Base-by-base conservation (phyloP, 2,797 vertebrate genomes). In the Naso thynnoides region DNA sequence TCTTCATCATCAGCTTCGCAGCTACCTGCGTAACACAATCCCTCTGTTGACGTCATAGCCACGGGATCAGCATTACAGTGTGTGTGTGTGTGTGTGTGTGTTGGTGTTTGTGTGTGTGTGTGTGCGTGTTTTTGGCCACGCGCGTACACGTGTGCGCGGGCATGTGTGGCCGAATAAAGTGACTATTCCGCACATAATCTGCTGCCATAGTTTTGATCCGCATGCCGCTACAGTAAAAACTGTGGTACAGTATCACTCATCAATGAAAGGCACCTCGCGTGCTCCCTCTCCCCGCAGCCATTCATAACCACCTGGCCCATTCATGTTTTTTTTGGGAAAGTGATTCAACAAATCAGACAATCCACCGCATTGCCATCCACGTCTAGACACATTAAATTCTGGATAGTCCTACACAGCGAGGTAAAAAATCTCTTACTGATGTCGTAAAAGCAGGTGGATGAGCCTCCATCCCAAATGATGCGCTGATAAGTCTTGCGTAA, bases 241-340 rank as follows among this genome's bases (percentile, higher is more conserved):
- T 21, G 79, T 26, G 52, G 10, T 57, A 79, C 19, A 39, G 45
- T 54, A 76, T 75, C 79, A 60, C 76, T 88, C 78, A 86, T 93
- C 89, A 93, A 92, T 92, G 91, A 86, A 84, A 56, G 41, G 38
- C 81, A 50, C 81, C 73, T 83, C 83, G 54, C 58, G 77, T 24
- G 63, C 70, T 68, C 36, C 60, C 70, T 79, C 80, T 70, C 76
- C 84, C 84, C 42, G 81, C 78, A 87, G 79, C 59, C 93, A 93
- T 94, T 94, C 93, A 94, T 80, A 91, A 91, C 54, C 88, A 93
- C 90, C 88, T 92, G 89, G 69, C 57, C 84, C 92, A 93, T 93
- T 93, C 91, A 92, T 83, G 48, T 49, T 48, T 41, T 42, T 44
- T 56, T 39, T 64, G 59, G 54, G 61, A 48, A 38, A 44, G 31